These are phyloP conservation scores for Tragelaphus imberbis DNA, from an alignment of 2,113 vertebrate species.

Conservation along the genomic window DNA sequence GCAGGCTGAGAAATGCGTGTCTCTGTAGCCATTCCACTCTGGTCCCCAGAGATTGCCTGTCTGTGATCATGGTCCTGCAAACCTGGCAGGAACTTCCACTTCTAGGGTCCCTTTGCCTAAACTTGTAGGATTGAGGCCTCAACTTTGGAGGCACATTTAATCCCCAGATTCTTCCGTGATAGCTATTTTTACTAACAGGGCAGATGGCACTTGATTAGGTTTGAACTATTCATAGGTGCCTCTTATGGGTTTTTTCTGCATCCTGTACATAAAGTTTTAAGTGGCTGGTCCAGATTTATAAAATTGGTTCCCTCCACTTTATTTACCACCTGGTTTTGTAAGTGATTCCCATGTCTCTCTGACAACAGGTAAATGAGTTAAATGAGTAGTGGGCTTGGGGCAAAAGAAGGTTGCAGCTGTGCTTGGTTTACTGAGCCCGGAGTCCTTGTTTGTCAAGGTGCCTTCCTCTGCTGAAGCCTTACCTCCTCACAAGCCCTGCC, in stretches of 20 bases:
- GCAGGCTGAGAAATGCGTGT: background rate
- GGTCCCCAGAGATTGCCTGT: background rate
- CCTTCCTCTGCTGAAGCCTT: constrained; percentile 72
- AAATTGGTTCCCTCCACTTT: constrained; percentile 17
- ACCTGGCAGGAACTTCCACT: background rate
- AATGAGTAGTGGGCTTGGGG: constrained; percentile 41
- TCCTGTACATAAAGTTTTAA: constrained; percentile 33
- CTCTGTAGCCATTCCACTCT: background rate
- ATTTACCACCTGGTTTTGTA: constrained; percentile 52
- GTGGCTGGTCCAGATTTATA: background rate
- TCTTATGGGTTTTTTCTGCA: constrained; percentile 3
- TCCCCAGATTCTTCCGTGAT: background rate
- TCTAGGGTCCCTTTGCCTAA: background rate
- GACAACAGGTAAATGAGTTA: constrained; percentile 40
- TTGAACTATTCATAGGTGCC: background rate
- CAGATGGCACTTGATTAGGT: constrained; percentile 27
- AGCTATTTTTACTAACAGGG: constrained; percentile 15
- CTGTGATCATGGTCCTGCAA: background rate
- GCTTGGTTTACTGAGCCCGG: constrained; percentile 16
- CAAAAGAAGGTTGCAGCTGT: constrained; percentile 50
- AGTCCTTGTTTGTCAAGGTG: constrained; percentile 61
- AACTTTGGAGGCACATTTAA: background rate
- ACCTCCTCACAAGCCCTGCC: constrained; percentile 44
- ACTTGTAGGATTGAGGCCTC: background rate
- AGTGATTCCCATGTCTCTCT: constrained; percentile 22